phyloP scores from a whole-genome alignment of 1,140 invertebrate species.

The Drosophila obscura region DNA sequence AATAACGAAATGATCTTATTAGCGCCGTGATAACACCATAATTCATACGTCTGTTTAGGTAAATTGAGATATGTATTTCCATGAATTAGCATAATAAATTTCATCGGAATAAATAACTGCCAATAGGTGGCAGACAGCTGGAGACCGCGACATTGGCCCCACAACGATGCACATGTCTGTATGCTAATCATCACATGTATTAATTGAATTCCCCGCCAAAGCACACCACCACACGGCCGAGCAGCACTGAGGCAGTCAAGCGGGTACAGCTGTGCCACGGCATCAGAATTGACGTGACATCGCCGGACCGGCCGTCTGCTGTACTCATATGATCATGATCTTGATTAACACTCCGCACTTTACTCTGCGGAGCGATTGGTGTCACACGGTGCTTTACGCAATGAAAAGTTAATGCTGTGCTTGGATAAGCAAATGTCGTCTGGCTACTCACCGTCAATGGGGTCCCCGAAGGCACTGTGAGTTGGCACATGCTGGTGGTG shows the following conservation, averaged over 20 bases:
- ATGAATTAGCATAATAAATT: slow-evolving; percentile 8
- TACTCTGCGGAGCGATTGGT: too few relatives aligned
- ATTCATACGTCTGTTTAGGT: not conserved
- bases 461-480: slow-evolving; percentile 82
- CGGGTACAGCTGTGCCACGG: slow-evolving; percentile 57
- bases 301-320: not conserved
- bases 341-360: slow-evolving; percentile 46
- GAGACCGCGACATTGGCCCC: slow-evolving; percentile 1
- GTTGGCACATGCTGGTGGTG: slow-evolving; percentile 81
- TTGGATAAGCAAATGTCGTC: not conserved
- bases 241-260: not conserved
- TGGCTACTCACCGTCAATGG: slow-evolving; percentile 75
- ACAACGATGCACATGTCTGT: slow-evolving; percentile 40
- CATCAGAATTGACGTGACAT: slow-evolving; percentile 41
- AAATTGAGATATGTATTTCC: slow-evolving; percentile 1
- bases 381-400: slow-evolving; percentile 31
- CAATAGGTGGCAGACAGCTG: not conserved
- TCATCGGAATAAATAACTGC: slow-evolving; percentile 10
- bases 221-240: not conserved
- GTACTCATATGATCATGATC: slow-evolving; percentile 39
- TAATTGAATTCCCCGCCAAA: slow-evolving; percentile 39
- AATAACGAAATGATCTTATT: not conserved
- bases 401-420: slow-evolving; percentile 5
- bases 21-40: slow-evolving; percentile 14
- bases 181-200: slow-evolving; percentile 45